Percentiles rank a stretch among this genome's conserved stretches.
phyloP scores from a whole-genome alignment of 2,113 vertebrate genomes.

The Takifugu bimaculatus region DNA sequence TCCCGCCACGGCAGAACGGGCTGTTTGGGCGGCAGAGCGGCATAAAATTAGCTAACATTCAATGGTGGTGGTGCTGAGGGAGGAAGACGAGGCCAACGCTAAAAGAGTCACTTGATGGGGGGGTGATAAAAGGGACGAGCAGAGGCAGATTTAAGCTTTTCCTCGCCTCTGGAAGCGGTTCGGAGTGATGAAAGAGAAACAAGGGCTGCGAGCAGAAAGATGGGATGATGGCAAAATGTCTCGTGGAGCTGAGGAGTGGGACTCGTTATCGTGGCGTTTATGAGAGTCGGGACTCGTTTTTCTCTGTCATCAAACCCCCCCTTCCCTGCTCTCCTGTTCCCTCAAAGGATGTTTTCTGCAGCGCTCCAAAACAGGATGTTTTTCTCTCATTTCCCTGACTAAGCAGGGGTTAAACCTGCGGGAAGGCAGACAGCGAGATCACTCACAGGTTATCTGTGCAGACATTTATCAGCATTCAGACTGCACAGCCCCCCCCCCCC shows the following conservation, averaged over 20 bases:
- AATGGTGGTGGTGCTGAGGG: slow-evolving; percentile 27
- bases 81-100: slow-evolving; percentile 15
- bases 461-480: slow-evolving; percentile 60
- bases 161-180: slow-evolving; percentile 11
- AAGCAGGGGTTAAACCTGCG: neutral
- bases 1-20: neutral
- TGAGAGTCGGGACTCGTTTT: neutral
- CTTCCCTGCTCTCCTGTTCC: too few species aligned
- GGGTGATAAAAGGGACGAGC: slow-evolving; percentile 14
- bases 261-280: neutral
- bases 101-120: slow-evolving; percentile 16
- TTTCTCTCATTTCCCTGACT: too few species aligned
- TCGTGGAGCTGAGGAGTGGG: neutral
- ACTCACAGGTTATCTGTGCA: slow-evolving; percentile 50
- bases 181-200: slow-evolving; percentile 12
- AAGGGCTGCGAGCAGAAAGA: slow-evolving; percentile 1
- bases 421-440: slow-evolving; percentile 39
- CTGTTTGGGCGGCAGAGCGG: slow-evolving; percentile 28
- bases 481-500: slow-evolving; percentile 43
- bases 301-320: neutral
- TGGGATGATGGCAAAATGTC: slow-evolving; percentile 9
- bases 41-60: slow-evolving; percentile 43
- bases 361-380: too few species aligned
- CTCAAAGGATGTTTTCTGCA: too few species aligned
- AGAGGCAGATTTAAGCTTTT: slow-evolving; percentile 17